Conservation (phyloP, 2,888 invertebrate species). For the Desoria tigrina region DNA sequence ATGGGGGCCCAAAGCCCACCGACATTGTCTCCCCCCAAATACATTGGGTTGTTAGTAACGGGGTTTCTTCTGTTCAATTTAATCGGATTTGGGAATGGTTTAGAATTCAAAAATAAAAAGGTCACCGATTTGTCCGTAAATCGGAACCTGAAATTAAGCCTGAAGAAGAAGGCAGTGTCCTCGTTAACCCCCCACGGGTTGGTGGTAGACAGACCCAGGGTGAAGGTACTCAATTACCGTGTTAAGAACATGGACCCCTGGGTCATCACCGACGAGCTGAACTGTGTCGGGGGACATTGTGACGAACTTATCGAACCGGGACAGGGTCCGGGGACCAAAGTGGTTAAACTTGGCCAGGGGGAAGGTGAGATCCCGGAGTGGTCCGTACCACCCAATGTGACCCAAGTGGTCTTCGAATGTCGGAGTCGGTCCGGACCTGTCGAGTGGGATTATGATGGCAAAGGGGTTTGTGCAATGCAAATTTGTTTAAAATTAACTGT, state of each 20-base stretch:
- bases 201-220: constrained; percentile 36
- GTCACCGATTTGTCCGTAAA: too few species aligned
- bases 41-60: too few species aligned
- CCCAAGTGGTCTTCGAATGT: constrained; percentile 40
- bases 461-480: constrained; percentile 31
- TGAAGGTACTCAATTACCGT: constrained; percentile 34
- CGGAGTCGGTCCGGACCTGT: constrained; percentile 40
- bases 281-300: constrained; percentile 34
- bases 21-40: too few species aligned
- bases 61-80: background rate
- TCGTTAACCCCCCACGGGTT: constrained; percentile 27
- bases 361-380: constrained; percentile 36
- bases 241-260: constrained; percentile 30
- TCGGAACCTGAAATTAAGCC: background rate
- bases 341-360: constrained; percentile 22
- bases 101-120: background rate
- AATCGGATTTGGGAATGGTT: background rate
- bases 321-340: constrained; percentile 17
- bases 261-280: constrained; percentile 34
- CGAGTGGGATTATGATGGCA: constrained; percentile 46
- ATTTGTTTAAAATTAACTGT: background rate
- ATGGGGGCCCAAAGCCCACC: too few species aligned
- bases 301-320: constrained; percentile 37
- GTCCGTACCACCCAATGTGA: constrained; percentile 42
- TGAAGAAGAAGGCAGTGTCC: background rate